Evolutionary conservation across 1,140 invertebrate genomes (phyloP).

Genomic region (Trinorchestia longiramus): DNA sequence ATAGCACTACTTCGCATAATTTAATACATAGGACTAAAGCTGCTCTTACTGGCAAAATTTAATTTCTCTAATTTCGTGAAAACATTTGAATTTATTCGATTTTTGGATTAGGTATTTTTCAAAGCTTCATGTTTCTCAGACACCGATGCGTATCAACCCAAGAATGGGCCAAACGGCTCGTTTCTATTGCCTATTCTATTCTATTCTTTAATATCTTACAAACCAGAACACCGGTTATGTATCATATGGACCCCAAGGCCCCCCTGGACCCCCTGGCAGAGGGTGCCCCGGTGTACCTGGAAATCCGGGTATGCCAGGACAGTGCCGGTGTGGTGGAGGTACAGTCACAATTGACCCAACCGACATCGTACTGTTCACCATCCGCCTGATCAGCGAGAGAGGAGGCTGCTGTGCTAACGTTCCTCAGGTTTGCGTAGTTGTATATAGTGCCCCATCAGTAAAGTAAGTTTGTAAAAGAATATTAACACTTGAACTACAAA

Average conservation of each 20-base stretch:
- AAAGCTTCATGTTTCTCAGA: no score
- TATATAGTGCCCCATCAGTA: not conserved
- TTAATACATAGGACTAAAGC: no score
- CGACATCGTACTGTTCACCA: slow-evolving; percentile 5
- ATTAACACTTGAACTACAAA: no score
- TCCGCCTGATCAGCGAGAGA: slow-evolving; percentile 11
- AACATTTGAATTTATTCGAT: no score
- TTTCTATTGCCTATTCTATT: no score
- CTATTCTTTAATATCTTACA: not conserved
- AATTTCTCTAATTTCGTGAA: no score
- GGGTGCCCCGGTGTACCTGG: slow-evolving; percentile 3
- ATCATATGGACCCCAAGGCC: not conserved
- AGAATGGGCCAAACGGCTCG: no score
- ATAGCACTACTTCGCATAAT: no score
- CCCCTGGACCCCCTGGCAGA: slow-evolving; percentile 6
- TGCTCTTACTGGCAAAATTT: no score
- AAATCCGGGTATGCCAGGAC: not conserved
- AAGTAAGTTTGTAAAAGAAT: no score
- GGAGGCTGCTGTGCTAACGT: slow-evolving; percentile 13
- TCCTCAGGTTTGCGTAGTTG: not conserved
- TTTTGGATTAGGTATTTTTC: no score
- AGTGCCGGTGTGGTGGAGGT: slow-evolving; percentile 22
- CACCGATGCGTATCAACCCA: no score
- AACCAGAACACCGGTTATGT: not conserved
- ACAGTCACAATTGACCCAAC: not conserved